Evolutionary conservation across 1,140 invertebrate species (phyloP).

Genomic region (Homalodisca vitripennis): DNA sequence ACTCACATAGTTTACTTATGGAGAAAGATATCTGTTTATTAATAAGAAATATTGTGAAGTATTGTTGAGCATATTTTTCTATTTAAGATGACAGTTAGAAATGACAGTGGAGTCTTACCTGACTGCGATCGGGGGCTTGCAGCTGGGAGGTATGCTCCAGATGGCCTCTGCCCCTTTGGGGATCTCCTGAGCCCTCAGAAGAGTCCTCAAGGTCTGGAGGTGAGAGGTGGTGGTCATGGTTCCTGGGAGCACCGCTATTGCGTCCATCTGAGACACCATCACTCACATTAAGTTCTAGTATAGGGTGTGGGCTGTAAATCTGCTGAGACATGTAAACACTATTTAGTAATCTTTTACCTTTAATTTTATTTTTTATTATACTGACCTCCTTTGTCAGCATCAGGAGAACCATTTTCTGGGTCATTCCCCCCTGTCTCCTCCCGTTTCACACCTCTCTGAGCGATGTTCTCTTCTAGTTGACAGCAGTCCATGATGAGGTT

Average conservation of each 20-base stretch:
- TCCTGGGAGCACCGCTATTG: conserved; percentile 56
- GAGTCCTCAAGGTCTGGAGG: conserved; percentile 56
- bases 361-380: too few species aligned
- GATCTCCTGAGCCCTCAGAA: conserved; percentile 53
- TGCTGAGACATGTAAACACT: too few species aligned
- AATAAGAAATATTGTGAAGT: too few species aligned
- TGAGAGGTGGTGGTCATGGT: conserved; percentile 53
- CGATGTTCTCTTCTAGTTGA: conserved; percentile 70
- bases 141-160: conserved; percentile 54
- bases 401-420: conserved; percentile 81
- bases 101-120: conserved; percentile 11
- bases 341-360: too few species aligned
- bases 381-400: conserved; percentile 71
- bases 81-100: too few species aligned
- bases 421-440: conserved; percentile 74
- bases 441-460: conserved; percentile 61
- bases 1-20: too few species aligned
- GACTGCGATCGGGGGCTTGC: conserved; percentile 34
- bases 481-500: conserved; percentile 91
- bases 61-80: too few species aligned
- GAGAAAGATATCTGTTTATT: too few species aligned
- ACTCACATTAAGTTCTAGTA: not conserved
- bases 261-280: conserved; percentile 52
- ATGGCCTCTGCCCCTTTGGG: conserved; percentile 52
- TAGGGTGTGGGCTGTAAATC: too few species aligned